Base-by-base conservation (phyloP, 2,113 vertebrate species). In the Balaenoptera acutorostrata region DNA sequence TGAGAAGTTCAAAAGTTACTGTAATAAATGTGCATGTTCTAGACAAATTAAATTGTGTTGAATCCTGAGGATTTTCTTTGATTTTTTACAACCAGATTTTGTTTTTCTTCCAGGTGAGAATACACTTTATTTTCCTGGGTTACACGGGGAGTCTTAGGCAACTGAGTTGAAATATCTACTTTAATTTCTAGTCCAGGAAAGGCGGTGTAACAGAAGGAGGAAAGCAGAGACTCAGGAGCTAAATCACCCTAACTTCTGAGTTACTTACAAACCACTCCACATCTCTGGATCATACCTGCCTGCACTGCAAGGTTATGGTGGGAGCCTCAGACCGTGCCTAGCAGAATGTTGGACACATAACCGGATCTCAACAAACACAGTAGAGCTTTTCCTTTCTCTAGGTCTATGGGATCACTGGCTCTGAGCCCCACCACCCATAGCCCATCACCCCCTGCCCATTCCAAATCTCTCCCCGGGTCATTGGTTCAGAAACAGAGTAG, bases 151-250 rank as follows among this genome's bases (percentile, higher is more conserved):
- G 68, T 57, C 23, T 86, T 31, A 82, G 33, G 27, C 33, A 89
- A 92, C 68, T 41, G 57, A 88, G 20, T 66, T 63, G 85, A 93
- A 95, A 84, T 92, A 49, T 9, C 5, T 87, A 44, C 25, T 77
- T 92, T 95, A 52, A 86, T 74, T 96, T 87, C 13, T 75, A 68
- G 20, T 57, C 74, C 27, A 68, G 61, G n/a, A 96, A 89, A 84
- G 44, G 27, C 36, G 89, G 6, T 87, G 1, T 80, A 75, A 85
- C 27, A 71, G 13, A 82, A 33, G 12, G 39, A 5, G 7, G 64
- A 64, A 72, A 31, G 12, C 21, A 93, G 72, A 93, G 39, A 78
- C 52, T 11, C 46, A 13, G 31, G 36, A 9, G 21, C 39, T 66
- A 77, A 20, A 20, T 39, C 27, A 44, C 36, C 3, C 49, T 80